Evolutionary conservation across 1,140 invertebrate species (phyloP).

Genomic region (Euura saliciscinereae): DNA sequence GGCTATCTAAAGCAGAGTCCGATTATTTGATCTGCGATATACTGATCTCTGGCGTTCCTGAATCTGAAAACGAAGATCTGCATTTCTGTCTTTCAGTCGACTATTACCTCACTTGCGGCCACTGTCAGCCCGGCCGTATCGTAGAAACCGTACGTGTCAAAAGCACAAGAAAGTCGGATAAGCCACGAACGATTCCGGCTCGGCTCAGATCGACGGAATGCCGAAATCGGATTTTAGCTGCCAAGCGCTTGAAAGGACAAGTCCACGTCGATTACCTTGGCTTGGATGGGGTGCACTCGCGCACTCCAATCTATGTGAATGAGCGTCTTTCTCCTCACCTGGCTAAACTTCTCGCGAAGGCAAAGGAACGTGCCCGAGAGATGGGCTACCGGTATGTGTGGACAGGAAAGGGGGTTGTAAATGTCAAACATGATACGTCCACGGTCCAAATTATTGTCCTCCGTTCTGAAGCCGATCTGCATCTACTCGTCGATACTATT

Average conservation of each 20-base stretch:
- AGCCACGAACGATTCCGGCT: neutral
- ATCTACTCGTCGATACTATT: neutral
- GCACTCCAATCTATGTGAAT: neutral
- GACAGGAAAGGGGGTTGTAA: neutral
- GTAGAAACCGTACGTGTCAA: neutral
- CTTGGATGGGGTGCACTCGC: neutral
- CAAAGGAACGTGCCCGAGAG: neutral
- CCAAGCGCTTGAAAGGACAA: neutral
- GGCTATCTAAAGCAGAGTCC: neutral
- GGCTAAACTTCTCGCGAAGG: neutral
- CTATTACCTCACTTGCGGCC: too few relatives aligned
- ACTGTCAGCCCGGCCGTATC: neutral
- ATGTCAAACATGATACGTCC: neutral
- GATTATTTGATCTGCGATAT: too few relatives aligned
- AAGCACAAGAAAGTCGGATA: neutral
- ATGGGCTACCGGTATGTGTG: neutral
- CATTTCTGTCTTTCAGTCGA: too few relatives aligned
- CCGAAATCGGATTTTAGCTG: neutral
- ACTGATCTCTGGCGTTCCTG: too few relatives aligned
- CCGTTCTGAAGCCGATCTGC: neutral
- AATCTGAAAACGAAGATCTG: too few relatives aligned
- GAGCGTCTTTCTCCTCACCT: neutral
- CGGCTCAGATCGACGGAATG: neutral
- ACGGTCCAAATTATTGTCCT: neutral
- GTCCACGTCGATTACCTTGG: neutral